phyloP scores from a whole-genome alignment of 2,113 vertebrate species.

The Paralichthys olivaceus region DNA sequence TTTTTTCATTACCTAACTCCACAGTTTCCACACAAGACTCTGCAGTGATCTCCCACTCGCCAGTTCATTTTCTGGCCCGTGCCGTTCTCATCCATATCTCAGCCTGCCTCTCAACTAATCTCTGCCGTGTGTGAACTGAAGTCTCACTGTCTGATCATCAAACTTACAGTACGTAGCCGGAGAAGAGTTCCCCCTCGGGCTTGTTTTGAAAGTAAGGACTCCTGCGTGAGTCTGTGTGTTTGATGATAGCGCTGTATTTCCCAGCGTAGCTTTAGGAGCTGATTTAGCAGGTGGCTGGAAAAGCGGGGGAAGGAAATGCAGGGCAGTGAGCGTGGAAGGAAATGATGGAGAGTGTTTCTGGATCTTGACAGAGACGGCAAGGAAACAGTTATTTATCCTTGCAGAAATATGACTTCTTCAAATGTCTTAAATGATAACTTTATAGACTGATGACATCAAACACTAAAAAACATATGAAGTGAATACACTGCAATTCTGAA shows the following conservation, averaged over 20 bases:
- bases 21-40: constrained; percentile 53
- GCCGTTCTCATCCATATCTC: constrained; percentile 33
- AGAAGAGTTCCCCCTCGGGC: constrained; percentile 64
- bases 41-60: constrained; percentile 44
- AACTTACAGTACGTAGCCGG: constrained; percentile 53
- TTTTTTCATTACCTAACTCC: constrained; percentile 65
- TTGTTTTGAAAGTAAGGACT: constrained; percentile 71
- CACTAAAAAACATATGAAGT: background rate
- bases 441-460: constrained; percentile 32
- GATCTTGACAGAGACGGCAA: constrained; percentile 44
- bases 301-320: constrained; percentile 31
- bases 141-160: constrained; percentile 75
- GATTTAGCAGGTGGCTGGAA: constrained; percentile 58
- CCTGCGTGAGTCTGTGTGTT: constrained; percentile 77
- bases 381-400: constrained; percentile 38
- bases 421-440: constrained; percentile 50
- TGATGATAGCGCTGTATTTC: constrained; percentile 78
- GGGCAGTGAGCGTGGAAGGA: constrained; percentile 32
- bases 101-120: constrained; percentile 57
- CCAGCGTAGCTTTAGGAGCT: constrained; percentile 56
- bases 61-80: constrained; percentile 51
- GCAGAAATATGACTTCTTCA: constrained; percentile 45
- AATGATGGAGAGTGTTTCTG: constrained; percentile 41
- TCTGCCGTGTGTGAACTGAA: constrained; percentile 58
- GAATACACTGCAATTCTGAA: constrained; percentile 14